These are phyloP conservation scores for Sebastes alutus DNA, from an alignment of 2,797 vertebrate genomes.

Conservation along the genomic window DNA sequence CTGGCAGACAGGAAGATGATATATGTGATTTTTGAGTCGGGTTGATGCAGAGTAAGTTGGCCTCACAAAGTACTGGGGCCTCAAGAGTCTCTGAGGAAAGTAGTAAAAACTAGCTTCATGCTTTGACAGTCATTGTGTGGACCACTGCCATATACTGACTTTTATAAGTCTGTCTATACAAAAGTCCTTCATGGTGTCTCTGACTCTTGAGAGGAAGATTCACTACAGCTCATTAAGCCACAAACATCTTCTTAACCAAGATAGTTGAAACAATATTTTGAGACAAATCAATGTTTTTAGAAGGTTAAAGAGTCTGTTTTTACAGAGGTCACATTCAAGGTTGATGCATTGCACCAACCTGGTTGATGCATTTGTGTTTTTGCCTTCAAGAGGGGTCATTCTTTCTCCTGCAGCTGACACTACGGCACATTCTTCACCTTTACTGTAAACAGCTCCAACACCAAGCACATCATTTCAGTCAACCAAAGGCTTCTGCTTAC, in stretches of 20 bases:
- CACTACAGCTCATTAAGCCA: not conserved
- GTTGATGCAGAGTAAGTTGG: slow-evolving; percentile 42
- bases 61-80: slow-evolving; percentile 36
- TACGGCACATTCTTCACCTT: slow-evolving; percentile 45
- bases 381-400: slow-evolving; percentile 18
- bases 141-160: slow-evolving; percentile 18
- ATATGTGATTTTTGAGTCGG: slow-evolving; percentile 37
- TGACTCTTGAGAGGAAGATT: slow-evolving; percentile 10
- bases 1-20: slow-evolving; percentile 43
- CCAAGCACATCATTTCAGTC: slow-evolving; percentile 28
- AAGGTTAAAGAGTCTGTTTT: not conserved
- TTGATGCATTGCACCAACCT: slow-evolving; percentile 15
- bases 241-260: not conserved
- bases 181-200: slow-evolving; percentile 17
- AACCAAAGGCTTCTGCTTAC: slow-evolving; percentile 38
- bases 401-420: slow-evolving; percentile 27
- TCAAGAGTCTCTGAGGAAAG: slow-evolving; percentile 39
- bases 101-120: slow-evolving; percentile 36
- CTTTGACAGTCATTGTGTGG: slow-evolving; percentile 49
- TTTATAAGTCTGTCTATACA: slow-evolving; percentile 22
- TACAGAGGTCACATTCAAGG: not conserved
- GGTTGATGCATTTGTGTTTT: slow-evolving; percentile 1
- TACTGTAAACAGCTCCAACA: slow-evolving; percentile 52
- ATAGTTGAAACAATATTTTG: slow-evolving; percentile 11
- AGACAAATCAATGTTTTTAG: not conserved